A percentile compares a stretch with the other conserved stretches of the same genome.
Conservation (phyloP, 1,140 invertebrate genomes). For the Drosophila navojoa region DNA sequence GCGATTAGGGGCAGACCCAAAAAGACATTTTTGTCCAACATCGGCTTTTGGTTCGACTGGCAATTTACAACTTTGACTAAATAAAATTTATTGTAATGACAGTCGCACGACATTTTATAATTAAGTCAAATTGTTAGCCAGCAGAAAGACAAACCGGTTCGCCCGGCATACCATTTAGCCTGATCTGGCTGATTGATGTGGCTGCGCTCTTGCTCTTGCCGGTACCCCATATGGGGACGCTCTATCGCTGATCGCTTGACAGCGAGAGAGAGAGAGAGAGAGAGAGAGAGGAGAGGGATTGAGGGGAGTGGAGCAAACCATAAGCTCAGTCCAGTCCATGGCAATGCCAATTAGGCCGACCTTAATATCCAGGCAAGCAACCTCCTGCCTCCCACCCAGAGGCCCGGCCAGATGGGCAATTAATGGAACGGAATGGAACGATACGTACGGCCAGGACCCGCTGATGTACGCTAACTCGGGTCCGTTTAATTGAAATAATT, state of each 20-base stretch:
- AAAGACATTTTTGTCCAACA: constrained; percentile 22
- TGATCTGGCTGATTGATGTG: constrained; percentile 62
- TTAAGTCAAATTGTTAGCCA: constrained; percentile 55
- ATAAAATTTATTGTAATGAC: constrained; percentile 61
- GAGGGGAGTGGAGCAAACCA: no score
- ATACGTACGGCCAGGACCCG: constrained; percentile 24
- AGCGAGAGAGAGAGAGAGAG: background rate
- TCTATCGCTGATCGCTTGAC: constrained; percentile 50
- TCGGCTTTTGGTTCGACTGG: constrained; percentile 9
- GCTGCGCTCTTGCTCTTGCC: constrained; percentile 11
- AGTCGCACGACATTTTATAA: constrained; percentile 70
- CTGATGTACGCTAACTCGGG: constrained; percentile 21
- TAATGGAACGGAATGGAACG: constrained; percentile 33
- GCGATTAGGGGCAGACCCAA: constrained; percentile 40
- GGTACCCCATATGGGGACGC: constrained; percentile 35
- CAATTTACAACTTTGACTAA: constrained; percentile 42
- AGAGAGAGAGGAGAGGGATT: background rate
- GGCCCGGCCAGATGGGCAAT: constrained; percentile 35
- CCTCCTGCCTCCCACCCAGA: constrained; percentile 14
- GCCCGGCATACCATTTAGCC: constrained; percentile 42
- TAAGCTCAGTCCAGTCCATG: constrained; percentile 22
- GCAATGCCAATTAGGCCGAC: constrained; percentile 64
- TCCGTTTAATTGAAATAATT: constrained; percentile 82
- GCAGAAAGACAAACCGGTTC: constrained; percentile 56
- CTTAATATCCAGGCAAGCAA: constrained; percentile 49